A percentile compares a stretch with the other conserved stretches of the same genome.
These are phyloP conservation scores for Gryon sp. DNA, from an alignment of 1,140 invertebrate species.

Conservation along the genomic window DNA sequence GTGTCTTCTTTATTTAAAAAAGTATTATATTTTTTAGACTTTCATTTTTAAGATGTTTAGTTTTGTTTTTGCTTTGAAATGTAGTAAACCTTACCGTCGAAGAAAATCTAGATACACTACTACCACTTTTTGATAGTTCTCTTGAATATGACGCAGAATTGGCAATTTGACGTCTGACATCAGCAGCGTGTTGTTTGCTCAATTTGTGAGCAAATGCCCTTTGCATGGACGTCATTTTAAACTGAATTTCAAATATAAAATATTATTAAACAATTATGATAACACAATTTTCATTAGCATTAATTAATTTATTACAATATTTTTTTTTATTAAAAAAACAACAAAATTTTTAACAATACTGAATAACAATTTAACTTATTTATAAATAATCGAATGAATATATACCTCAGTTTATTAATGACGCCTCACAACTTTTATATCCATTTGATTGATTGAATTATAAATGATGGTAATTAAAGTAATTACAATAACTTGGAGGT, in stretches of 20 bases:
- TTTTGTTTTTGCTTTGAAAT: neutral
- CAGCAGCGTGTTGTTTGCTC: slow-evolving; percentile 88
- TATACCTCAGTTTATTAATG: slow-evolving; percentile 6
- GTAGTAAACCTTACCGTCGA: slow-evolving; percentile 77
- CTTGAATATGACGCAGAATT: slow-evolving; percentile 77
- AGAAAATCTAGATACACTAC: slow-evolving; percentile 81
- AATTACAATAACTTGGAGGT: neutral
- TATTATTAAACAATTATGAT: neutral
- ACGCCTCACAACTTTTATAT: too few relatives aligned
- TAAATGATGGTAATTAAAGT: too few relatives aligned
- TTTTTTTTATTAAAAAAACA: too few relatives aligned
- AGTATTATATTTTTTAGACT: too few relatives aligned
- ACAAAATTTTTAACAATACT: too few relatives aligned
- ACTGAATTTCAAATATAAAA: neutral
- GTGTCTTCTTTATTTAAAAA: too few relatives aligned
- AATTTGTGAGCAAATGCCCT: slow-evolving; percentile 90
- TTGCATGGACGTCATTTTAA: slow-evolving; percentile 82
- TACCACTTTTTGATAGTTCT: slow-evolving; percentile 80
- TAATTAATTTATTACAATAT: too few relatives aligned
- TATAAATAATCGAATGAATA: too few relatives aligned
- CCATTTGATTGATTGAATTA: too few relatives aligned
- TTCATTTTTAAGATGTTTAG: too few relatives aligned
- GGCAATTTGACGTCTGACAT: slow-evolving; percentile 87
- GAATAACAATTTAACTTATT: too few relatives aligned
- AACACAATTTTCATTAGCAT: neutral